Conservation (phyloP, 23 tunicate genomes). For the Styela clava region DNA sequence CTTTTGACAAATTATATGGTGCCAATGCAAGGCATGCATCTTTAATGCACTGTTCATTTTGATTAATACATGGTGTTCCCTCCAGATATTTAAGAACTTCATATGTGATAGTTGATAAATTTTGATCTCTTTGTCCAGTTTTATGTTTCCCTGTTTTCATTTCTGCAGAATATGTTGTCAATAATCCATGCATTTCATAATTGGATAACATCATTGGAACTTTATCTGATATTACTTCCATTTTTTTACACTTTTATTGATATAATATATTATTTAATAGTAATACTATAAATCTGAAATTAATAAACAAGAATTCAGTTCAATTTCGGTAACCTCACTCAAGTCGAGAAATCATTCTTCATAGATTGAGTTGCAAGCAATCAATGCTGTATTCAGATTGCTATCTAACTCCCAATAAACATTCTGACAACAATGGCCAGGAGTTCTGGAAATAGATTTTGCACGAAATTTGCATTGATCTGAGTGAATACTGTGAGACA, state of each 20-base stretch:
- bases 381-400: too few species aligned
- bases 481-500: too few species aligned
- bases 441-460: too few species aligned
- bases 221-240: conserved; percentile 34
- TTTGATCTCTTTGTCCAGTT: conserved; percentile 57
- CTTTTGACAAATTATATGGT: conserved; percentile 63
- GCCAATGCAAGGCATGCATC: conserved; percentile 29
- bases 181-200: conserved; percentile 44
- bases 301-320: too few species aligned
- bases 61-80: conserved; percentile 62
- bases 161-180: conserved; percentile 46
- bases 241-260: not conserved
- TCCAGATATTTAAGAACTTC: conserved; percentile 69
- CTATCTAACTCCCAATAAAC: too few species aligned
- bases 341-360: too few species aligned
- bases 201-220: conserved; percentile 56
- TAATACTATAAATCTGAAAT: too few species aligned
- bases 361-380: too few species aligned
- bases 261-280: not conserved
- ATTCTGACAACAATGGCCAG: too few species aligned
- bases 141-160: conserved; percentile 52
- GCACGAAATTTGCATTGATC: too few species aligned
- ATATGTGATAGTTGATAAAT: conserved; percentile 68
- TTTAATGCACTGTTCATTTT: conserved; percentile 44
- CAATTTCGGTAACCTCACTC: too few species aligned